A percentile compares a stretch with the other conserved stretches of the same genome.
These are phyloP conservation scores for Sphaerolaimus hirsutus DNA, from an alignment of 2,888 invertebrate species.

Conservation along the genomic window DNA sequence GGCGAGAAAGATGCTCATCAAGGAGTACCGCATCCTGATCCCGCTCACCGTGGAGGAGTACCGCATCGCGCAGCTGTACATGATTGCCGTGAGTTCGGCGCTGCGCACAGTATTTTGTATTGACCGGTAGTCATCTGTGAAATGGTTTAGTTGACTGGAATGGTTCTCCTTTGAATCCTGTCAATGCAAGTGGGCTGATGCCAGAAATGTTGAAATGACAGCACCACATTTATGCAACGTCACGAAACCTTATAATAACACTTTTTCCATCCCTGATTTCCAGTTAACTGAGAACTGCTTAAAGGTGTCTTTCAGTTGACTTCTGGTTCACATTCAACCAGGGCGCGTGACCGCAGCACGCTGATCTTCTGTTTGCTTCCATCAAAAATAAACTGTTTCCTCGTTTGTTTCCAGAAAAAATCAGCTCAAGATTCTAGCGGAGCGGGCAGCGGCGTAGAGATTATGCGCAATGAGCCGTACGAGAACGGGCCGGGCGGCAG, in stretches of 20 bases:
- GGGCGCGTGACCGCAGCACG: background rate
- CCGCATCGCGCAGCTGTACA: slow-evolving; percentile 88
- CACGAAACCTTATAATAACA: background rate
- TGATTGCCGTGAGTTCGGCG: slow-evolving; percentile 71
- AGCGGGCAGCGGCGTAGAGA: slow-evolving; percentile 90
- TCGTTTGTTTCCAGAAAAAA: slow-evolving; percentile 73
- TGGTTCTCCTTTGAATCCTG: too few species aligned
- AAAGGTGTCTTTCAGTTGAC: too few species aligned
- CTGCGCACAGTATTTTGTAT: background rate
- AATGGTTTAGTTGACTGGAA: background rate
- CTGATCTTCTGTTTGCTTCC: slow-evolving; percentile 2
- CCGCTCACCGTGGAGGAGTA: slow-evolving; percentile 96
- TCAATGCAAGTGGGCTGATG: too few species aligned
- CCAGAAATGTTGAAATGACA: too few species aligned
- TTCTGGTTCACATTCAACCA: background rate
- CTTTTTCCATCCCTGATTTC: too few species aligned
- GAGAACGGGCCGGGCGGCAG: slow-evolving; percentile 74
- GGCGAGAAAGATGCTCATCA: slow-evolving; percentile 54
- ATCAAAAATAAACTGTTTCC: background rate
- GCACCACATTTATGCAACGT: background rate
- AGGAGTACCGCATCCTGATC: slow-evolving; percentile 91
- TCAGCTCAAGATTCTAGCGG: slow-evolving; percentile 89
- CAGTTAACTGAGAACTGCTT: too few species aligned
- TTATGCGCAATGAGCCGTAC: slow-evolving; percentile 87
- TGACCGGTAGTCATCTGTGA: background rate